Conservation (phyloP, 2,888 invertebrate species). For the Acanthosepion esculentum region DNA sequence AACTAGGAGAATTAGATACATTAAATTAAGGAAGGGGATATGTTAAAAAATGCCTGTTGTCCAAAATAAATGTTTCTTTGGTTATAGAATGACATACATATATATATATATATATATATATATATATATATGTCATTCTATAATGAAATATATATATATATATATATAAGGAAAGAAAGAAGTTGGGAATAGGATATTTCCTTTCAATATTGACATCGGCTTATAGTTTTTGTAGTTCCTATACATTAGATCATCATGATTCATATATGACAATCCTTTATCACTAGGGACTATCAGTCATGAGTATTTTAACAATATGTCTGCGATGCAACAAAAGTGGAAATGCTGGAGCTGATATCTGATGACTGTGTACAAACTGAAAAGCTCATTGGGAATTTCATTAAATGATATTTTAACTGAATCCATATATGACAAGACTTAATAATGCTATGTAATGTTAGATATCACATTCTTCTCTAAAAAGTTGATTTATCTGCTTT, state of each 20-base stretch:
- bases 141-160: too few relatives aligned
- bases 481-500: neutral
- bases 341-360: neutral
- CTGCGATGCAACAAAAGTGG: neutral
- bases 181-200: neutral
- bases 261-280: neutral
- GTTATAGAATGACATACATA: too few relatives aligned
- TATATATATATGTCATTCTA: too few relatives aligned
- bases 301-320: neutral
- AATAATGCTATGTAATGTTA: neutral
- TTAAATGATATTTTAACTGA: neutral
- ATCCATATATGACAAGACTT: neutral
- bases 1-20: too few relatives aligned
- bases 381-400: neutral
- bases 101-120: too few relatives aligned
- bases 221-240: too few relatives aligned
- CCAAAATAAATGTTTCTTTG: too few relatives aligned
- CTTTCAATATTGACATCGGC: neutral
- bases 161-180: too few relatives aligned
- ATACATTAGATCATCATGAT: neutral
- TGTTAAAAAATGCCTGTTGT: too few relatives aligned
- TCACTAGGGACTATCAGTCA: neutral
- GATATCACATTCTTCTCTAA: neutral
- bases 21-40: too few relatives aligned
- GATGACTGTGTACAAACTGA: neutral